Evolutionary conservation across 2,113 vertebrate species (phyloP), one percentile per base, ranked within the genome.

Genomic region (Sula dactylatra): DNA sequence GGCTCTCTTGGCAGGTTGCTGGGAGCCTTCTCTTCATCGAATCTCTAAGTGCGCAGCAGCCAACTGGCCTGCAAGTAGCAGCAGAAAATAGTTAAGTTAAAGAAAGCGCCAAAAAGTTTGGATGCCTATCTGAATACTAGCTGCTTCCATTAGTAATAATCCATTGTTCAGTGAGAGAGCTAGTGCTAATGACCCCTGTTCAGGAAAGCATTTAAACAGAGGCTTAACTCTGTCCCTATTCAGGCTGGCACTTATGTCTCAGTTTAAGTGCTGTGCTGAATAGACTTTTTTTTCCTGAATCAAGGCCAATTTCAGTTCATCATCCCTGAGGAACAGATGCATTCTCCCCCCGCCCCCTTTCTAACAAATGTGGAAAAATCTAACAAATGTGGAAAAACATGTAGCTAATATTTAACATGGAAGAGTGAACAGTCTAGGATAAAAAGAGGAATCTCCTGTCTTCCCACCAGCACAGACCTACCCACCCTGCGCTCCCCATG

Each of bases 151-250:
- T 82, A 92, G 92, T 94, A 95, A 88, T 96, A 88, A 95, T 55
- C 67, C 74, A 94, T 92, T 97, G 82, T 95, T 78, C 85, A 20
- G 67, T 29, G 67, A 93, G 82, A 83, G 90, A 95, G 73, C 88
- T 83, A 62, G n/a, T 86, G 79, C 88, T 97, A 94, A 94, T 94
- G 92, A 96, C 82, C 88, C 88, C 82, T 78, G 82, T 91, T 94
- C 76, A 95, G 88, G 94, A 96, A 94, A 94, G 82, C 88, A 52
- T 97, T 97, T 97, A 96, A 97, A 85, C 88, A 90, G 88, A 92
- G 69, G 80, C 92, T 97, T 95, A 97, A 94, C 86, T 94, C 80
- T 66, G n/a, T 44, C 85, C 65, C 93, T 81, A 90, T 94, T 97
- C 90, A 96, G 84, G 44, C 92, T 95, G 93, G 93, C 94, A 96